Evolutionary conservation across 2,797 vertebrate species (phyloP).

Genomic region (Micropoecilia bifurca): DNA sequence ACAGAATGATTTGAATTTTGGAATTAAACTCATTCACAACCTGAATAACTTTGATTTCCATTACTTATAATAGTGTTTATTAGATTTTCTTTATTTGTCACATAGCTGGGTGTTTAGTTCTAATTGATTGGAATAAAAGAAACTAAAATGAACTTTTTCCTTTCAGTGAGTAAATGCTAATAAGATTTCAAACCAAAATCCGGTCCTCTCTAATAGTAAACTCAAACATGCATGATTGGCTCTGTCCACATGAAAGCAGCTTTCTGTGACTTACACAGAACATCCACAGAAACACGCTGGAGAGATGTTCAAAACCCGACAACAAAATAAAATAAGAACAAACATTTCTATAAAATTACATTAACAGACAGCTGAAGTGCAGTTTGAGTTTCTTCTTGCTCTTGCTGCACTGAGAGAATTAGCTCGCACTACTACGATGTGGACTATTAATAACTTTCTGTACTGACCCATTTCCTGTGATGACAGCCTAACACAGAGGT

Average conservation of each 20-base stretch:
- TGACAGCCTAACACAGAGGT: constrained; percentile 17
- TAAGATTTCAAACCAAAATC: constrained; percentile 33
- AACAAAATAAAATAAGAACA: constrained; percentile 1
- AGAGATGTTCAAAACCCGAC: background rate
- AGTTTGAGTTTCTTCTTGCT: constrained; percentile 45
- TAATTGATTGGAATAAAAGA: constrained; percentile 7
- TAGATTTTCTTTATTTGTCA: background rate
- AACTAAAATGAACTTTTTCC: constrained; percentile 27
- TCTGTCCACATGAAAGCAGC: constrained; percentile 2
- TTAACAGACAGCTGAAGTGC: background rate
- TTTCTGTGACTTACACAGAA: constrained; percentile 16
- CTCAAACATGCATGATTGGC: constrained; percentile 14
- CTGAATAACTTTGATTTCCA: constrained; percentile 1
- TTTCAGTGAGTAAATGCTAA: background rate
- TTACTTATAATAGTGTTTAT: background rate
- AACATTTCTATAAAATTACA: constrained; percentile 5
- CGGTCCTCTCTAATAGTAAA: constrained; percentile 38
- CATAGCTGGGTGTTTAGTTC: background rate
- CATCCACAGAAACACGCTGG: constrained; percentile 6
- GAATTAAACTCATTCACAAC: background rate
- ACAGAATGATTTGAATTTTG: background rate
- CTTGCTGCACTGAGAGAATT: constrained; percentile 35
- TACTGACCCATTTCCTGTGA: constrained; percentile 44
- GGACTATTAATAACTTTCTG: constrained; percentile 55
- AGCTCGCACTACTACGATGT: constrained; percentile 23